Evolutionary conservation across 2,113 vertebrate species (phyloP).

Genomic region (Ramphastos sulfuratus): DNA sequence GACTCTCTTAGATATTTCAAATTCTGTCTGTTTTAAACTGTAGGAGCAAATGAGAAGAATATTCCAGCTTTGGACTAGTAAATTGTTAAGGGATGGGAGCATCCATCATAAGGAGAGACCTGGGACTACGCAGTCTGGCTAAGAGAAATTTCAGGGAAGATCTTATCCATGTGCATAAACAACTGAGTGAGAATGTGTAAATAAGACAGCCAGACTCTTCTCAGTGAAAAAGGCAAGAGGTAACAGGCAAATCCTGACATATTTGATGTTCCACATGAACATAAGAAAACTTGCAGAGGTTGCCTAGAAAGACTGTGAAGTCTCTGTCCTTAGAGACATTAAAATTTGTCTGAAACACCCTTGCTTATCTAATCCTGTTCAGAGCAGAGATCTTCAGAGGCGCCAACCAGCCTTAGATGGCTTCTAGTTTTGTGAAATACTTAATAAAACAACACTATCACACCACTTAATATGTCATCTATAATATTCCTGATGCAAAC

Average conservation of each 20-base stretch:
- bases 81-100: neutral
- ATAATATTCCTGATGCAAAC: neutral
- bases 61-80: neutral
- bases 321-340: neutral
- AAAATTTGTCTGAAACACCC: neutral
- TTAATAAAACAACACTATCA: neutral
- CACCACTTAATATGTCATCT: neutral
- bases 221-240: neutral
- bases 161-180: no score
- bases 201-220: neutral
- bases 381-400: neutral
- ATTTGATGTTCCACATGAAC: neutral
- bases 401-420: neutral
- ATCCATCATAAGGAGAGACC: rapidly evolving
- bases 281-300: neutral
- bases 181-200: no score
- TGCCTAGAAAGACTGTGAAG: neutral
- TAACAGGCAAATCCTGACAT: neutral
- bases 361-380: neutral
- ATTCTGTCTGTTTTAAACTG: neutral
- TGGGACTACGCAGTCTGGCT: neutral
- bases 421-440: neutral
- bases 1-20: neutral
- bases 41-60: neutral
- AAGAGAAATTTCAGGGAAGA: no score